Percentiles rank a stretch among this genome's conserved stretches.
Evolutionary conservation across 2,888 invertebrate species (phyloP).

Genomic region (Drosophila engyochracea): DNA sequence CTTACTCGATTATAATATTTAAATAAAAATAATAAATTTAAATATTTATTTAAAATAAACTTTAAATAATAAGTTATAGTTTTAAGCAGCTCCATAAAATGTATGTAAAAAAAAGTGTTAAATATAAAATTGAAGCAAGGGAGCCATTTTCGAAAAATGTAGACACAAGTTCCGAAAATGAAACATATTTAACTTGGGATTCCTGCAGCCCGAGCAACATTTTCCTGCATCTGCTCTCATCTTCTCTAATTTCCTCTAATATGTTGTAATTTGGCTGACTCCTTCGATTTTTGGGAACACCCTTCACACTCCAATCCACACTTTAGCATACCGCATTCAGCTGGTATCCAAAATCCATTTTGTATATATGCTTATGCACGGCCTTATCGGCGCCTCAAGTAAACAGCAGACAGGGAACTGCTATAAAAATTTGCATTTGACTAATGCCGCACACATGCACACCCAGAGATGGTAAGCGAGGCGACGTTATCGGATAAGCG

Average conservation of each 20-base stretch:
- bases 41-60: too few relatives aligned
- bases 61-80: background rate
- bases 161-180: background rate
- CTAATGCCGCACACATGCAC: slow-evolving; percentile 62
- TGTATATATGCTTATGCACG: slow-evolving; percentile 66
- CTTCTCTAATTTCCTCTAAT: slow-evolving; percentile 15
- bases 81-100: background rate
- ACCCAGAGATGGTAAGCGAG: slow-evolving; percentile 8
- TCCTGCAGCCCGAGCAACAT: background rate
- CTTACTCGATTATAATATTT: background rate
- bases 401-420: slow-evolving; percentile 67
- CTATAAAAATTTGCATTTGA: slow-evolving; percentile 80
- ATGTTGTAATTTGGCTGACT: slow-evolving; percentile 8
- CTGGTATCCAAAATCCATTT: slow-evolving; percentile 49
- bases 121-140: background rate
- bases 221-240: background rate
- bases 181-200: background rate
- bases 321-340: background rate
- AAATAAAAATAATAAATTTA: too few relatives aligned
- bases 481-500: slow-evolving; percentile 45
- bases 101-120: background rate
- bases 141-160: background rate
- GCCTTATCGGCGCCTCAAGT: slow-evolving; percentile 73
- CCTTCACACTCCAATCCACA: background rate
- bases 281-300: slow-evolving; percentile 9